Evolutionary conservation across 2,888 invertebrate genomes (phyloP), one percentile per base, ranked within the genome.

Genomic region (Lithosia quadra): DNA sequence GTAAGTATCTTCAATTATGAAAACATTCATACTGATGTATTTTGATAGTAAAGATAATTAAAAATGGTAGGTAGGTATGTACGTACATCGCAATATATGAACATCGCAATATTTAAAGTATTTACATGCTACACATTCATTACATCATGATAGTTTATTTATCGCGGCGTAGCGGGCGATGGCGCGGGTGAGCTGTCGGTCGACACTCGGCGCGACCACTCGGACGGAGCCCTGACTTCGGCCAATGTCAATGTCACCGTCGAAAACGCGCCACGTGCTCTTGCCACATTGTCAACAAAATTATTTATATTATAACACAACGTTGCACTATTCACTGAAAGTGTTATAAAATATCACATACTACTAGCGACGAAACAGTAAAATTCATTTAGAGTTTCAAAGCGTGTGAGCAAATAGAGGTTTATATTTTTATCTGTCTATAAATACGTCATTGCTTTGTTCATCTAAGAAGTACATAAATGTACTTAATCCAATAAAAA

Each of bases 221-320:
- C 80, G 71, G 66, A 43, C 80, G 63, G 72, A 76, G 79, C 81
- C 83, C 81, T 82, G 82, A 69, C 80, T 68, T 77, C 82, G 86
- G 83, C 84, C 89, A 90, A 88, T 91, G 91, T 91, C 93, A 92
- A 89, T 92, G 92, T 87, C 91, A 89, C 82, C 88, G 88, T 86
- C 88, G 82, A 88, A 90, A 84, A 81, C 76, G 76, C 75, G 78
- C 83, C 88, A 86, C 87, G 85, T 84, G 76, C 63, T 72, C 65
- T 70, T 72, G 72, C 63, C 65, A 67, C 71, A 63, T 78, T 74
- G 75, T 76, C 73, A 74, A 78, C 78, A 74, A 71, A 72, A 67
- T 57, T 64, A 68, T 55, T 67, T 59, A 28, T 60, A 65, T n/a
- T 21, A 56, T 63, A 56, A 56, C 2, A 55, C 43, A 43, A 49